Conservation (phyloP, 2,113 vertebrate species). For the Tragelaphus strepsiceros region DNA sequence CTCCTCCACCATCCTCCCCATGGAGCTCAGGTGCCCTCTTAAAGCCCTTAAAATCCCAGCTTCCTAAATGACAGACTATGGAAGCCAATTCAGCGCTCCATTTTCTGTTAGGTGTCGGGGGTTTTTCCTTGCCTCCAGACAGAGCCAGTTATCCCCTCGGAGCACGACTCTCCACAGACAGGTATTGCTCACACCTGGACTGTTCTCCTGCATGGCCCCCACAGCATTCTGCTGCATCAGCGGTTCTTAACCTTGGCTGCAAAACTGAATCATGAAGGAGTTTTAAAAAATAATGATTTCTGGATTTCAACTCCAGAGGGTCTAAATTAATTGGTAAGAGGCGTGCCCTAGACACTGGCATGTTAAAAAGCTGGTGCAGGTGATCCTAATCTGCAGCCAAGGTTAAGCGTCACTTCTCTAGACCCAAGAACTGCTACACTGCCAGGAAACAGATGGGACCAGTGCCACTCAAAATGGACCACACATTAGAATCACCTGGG, state of each 20-base stretch:
- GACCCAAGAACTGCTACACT: not conserved
- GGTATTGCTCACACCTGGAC: not conserved
- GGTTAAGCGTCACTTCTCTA: not conserved
- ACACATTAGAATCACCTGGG: not conserved
- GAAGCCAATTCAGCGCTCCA: not conserved
- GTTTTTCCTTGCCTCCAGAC: not conserved
- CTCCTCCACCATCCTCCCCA: not conserved
- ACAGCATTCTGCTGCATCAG: not conserved
- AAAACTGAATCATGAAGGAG: not conserved
- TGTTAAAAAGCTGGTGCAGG: not conserved
- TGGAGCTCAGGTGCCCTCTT: not conserved
- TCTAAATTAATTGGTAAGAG: not conserved
- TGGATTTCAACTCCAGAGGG: not conserved
- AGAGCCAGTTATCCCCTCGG: accelerated
- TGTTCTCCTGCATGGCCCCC: not conserved
- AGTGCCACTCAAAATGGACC: not conserved
- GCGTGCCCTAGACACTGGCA: not conserved
- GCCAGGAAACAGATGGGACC: not conserved
- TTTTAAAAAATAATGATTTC: not conserved
- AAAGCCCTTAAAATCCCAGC: not conserved
- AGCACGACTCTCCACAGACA: accelerated
- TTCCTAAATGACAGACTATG: not conserved
- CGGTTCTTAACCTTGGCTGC: not conserved
- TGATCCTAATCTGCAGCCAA: not conserved
- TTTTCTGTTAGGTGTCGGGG: not conserved